Conservation (phyloP, 2,113 vertebrate genomes). For the Gnathonemus longibarbis region DNA sequence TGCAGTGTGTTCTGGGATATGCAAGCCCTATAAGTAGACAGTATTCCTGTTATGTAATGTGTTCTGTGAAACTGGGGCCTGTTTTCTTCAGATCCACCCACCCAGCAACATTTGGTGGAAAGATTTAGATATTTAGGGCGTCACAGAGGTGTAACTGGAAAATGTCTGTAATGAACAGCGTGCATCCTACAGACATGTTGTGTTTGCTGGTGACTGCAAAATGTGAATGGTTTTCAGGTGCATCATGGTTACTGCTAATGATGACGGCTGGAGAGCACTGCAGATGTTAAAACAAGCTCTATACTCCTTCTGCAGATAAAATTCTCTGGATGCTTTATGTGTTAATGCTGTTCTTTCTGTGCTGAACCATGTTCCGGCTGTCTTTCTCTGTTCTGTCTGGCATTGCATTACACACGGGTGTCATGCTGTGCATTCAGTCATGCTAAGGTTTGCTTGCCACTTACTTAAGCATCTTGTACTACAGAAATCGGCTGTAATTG, state of each 20-base stretch:
- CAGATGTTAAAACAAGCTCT: not conserved
- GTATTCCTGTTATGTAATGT: slow-evolving; percentile 6
- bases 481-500: not conserved
- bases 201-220: not conserved
- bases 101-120: slow-evolving; percentile 8
- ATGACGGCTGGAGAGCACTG: not conserved
- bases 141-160: slow-evolving; percentile 13
- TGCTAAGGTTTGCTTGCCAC: not conserved
- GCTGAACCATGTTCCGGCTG: not conserved
- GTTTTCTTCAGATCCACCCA: slow-evolving; percentile 13
- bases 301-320: not conserved
- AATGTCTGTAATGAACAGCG: not conserved
- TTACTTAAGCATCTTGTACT: not conserved
- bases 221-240: not conserved
- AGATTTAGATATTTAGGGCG: slow-evolving; percentile 4
- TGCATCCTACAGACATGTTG: not conserved
- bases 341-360: not conserved
- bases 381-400: not conserved
- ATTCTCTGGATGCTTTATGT: not conserved
- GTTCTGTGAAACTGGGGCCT: not conserved
- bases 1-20: not conserved
- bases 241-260: not conserved
- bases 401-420: not conserved
- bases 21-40: not conserved
- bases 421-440: not conserved